Conservation (phyloP, 2,888 invertebrate species). For the Oscheius myriophilus region DNA sequence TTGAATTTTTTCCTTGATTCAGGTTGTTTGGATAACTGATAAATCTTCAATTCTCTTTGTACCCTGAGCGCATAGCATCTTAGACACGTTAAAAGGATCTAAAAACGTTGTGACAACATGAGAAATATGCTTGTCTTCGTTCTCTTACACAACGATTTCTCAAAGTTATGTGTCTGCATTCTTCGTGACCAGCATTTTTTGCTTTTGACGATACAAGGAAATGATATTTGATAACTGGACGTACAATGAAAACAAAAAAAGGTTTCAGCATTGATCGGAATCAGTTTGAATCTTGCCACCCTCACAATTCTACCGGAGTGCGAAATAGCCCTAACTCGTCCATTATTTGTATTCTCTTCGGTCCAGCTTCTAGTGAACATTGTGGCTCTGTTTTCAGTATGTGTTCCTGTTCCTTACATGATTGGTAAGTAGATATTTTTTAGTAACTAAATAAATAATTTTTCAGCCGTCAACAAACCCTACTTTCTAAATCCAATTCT, state of each 20-base stretch:
- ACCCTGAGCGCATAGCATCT: too few relatives aligned
- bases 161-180: too few relatives aligned
- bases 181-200: too few relatives aligned
- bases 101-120: conserved; percentile 1
- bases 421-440: conserved; percentile 27
- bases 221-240: too few relatives aligned
- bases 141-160: background rate
- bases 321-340: conserved; percentile 24
- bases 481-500: conserved; percentile 32
- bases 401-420: conserved; percentile 29
- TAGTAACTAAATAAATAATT: background rate
- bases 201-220: background rate
- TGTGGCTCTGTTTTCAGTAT: conserved; percentile 18
- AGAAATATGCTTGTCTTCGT: background rate
- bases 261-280: conserved; percentile 26
- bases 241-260: too few relatives aligned
- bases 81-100: background rate
- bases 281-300: conserved; percentile 24
- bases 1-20: too few relatives aligned
- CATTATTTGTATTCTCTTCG: conserved; percentile 27
- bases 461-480: conserved; percentile 31
- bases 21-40: too few relatives aligned
- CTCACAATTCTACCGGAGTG: conserved; percentile 32
- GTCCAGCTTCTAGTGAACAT: conserved; percentile 26
- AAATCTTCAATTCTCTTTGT: too few relatives aligned